Evolutionary conservation across 2,888 invertebrate species (phyloP).

Genomic region (Rotaria sp.): DNA sequence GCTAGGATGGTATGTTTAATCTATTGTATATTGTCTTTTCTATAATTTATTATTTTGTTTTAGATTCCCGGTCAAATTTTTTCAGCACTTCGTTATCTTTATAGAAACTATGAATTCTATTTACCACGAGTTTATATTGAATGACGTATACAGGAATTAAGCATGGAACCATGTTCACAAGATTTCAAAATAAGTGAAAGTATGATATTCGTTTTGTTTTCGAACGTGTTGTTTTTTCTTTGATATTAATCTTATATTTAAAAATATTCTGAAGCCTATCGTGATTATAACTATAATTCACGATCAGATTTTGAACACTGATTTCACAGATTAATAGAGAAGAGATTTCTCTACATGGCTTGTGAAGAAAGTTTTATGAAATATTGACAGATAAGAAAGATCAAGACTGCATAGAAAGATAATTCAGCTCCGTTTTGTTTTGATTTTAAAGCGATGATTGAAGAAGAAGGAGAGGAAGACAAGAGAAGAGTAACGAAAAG

Average conservation of each 20-base stretch:
- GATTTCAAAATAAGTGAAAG: not conserved
- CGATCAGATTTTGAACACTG: too few relatives aligned
- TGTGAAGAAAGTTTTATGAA: too few relatives aligned
- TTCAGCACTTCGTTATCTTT: conserved; percentile 61
- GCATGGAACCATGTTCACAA: conserved; percentile 60
- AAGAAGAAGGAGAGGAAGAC: too few relatives aligned
- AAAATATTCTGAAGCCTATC: not conserved
- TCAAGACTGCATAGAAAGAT: too few relatives aligned
- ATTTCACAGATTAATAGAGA: too few relatives aligned
- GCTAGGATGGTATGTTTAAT: conserved; percentile 59
- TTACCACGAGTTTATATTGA: conserved; percentile 60
- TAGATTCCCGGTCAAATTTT: conserved; percentile 62
- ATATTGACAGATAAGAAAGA: too few relatives aligned
- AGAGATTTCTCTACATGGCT: too few relatives aligned
- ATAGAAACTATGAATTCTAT: conserved; percentile 60
- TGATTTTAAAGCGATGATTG: too few relatives aligned
- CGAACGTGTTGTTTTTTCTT: not conserved
- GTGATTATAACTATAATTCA: not conserved
- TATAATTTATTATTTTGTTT: not conserved
- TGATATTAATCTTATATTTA: not conserved
- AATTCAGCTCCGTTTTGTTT: too few relatives aligned
- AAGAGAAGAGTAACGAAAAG: too few relatives aligned
- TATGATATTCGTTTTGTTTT: conserved; percentile 12
- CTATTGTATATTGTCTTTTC: not conserved
- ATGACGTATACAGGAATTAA: conserved; percentile 61